These are phyloP conservation scores for Andrena cerasifolii DNA, from an alignment of 1,140 invertebrate genomes.

Conservation along the genomic window DNA sequence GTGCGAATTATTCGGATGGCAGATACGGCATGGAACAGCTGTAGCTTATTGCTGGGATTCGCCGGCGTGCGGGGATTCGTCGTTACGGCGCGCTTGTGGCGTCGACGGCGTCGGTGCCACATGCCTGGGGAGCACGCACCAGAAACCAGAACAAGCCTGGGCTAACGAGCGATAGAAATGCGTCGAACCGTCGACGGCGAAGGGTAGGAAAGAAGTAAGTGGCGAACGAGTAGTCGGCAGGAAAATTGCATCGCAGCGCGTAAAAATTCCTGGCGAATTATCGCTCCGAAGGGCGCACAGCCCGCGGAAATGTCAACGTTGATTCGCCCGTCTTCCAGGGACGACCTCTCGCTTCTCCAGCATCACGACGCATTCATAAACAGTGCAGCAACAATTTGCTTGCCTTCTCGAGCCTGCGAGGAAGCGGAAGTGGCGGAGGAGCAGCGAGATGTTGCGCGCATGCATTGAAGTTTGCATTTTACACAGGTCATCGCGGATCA, in stretches of 20 bases:
- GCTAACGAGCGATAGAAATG: constrained; percentile 59
- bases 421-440: too few relatives aligned
- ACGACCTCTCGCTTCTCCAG: neutral
- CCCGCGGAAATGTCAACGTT: neutral
- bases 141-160: constrained; percentile 45
- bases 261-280: constrained; percentile 21
- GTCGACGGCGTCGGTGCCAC: too few relatives aligned
- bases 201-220: neutral
- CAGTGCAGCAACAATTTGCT: too few relatives aligned
- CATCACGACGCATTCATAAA: neutral
- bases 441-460: too few relatives aligned
- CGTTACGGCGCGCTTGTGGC: constrained; percentile 59
- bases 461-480: too few relatives aligned
- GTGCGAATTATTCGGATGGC: constrained; percentile 59
- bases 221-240: neutral
- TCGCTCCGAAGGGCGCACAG: neutral
- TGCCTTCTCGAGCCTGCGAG: too few relatives aligned
- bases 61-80: constrained; percentile 48
- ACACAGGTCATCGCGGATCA: too few relatives aligned
- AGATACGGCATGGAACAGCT: constrained; percentile 57
- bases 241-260: constrained; percentile 14
- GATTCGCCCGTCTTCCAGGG: neutral
- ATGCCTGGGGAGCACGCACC: constrained; percentile 55
- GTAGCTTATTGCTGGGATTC: constrained; percentile 58
- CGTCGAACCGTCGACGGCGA: neutral